phyloP scores from a whole-genome alignment of 2,113 vertebrate species.

The Epinephelus moara region DNA sequence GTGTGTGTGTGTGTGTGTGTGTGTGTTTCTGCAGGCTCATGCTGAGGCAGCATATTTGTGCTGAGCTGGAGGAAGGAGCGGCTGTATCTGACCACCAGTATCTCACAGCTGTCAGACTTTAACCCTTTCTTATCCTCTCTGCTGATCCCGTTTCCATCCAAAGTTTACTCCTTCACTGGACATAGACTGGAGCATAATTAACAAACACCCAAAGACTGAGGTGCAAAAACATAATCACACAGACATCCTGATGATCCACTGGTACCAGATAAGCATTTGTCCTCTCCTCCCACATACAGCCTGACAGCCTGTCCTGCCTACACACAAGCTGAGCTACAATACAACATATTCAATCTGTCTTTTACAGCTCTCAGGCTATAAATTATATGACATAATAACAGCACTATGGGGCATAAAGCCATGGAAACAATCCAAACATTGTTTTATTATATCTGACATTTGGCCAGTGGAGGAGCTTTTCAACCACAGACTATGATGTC shows the following conservation, averaged over 20 bases:
- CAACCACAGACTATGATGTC: not conserved
- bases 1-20: conserved; percentile 36
- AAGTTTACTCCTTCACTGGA: not conserved
- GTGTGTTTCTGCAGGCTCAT: conserved; percentile 65
- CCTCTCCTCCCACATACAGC: not conserved
- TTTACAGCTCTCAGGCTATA: conserved; percentile 47
- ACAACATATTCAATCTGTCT: conserved; percentile 14
- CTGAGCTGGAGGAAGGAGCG: conserved; percentile 57
- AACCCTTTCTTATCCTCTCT: conserved; percentile 56
- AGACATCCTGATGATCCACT: not conserved
- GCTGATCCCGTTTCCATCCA: not conserved
- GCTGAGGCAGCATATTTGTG: conserved; percentile 75
- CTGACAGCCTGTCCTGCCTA: not conserved
- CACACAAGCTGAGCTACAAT: not conserved
- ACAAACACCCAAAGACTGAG: not conserved
- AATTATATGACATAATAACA: conserved; percentile 32
- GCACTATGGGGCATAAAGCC: conserved; percentile 34
- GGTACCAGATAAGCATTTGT: not conserved
- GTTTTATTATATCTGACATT: conserved; percentile 5
- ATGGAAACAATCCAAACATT: conserved; percentile 68
- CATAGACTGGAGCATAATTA: not conserved
- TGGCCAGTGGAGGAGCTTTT: not conserved
- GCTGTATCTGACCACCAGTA: conserved; percentile 56
- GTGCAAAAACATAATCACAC: not conserved
- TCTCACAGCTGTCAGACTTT: conserved; percentile 67